A percentile compares a stretch with the other conserved stretches of the same genome.
Conservation (phyloP, 2,797 vertebrate species). For the Propithecus perrieri region DNA sequence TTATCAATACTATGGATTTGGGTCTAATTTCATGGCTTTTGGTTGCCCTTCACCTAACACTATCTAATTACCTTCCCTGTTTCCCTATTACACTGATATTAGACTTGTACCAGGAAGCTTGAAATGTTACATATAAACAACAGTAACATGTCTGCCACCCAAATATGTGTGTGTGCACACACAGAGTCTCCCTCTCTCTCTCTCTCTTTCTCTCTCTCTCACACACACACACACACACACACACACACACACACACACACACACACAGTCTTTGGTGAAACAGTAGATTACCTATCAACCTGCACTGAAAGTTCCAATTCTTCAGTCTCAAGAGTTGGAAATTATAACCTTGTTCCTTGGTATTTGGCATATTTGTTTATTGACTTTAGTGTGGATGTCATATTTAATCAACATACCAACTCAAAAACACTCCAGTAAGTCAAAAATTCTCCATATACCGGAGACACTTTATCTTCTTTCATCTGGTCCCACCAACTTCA, state of each 20-base stretch:
- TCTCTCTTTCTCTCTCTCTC: no score
- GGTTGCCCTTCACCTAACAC: neutral
- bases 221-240: neutral
- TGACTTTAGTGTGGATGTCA: neutral
- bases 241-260: neutral
- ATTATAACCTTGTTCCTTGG: neutral
- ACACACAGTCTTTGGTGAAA: neutral
- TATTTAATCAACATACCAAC: neutral
- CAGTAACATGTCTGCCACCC: neutral
- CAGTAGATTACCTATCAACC: neutral
- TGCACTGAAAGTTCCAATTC: neutral
- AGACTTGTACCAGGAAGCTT: neutral
- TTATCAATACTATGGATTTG: neutral
- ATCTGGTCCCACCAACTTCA: neutral
- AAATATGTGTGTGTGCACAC: neutral
- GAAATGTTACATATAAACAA: neutral
- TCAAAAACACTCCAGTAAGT: neutral
- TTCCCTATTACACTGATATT: neutral
- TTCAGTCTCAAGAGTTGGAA: neutral
- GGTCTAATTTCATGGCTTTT: neutral
- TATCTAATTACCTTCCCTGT: neutral
- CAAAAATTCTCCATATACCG: neutral
- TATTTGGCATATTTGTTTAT: neutral
- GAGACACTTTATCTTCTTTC: neutral
- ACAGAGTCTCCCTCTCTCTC: no score